phyloP scores from a whole-genome alignment of 1,140 invertebrate genomes.

The Philopotamus ludificatus region DNA sequence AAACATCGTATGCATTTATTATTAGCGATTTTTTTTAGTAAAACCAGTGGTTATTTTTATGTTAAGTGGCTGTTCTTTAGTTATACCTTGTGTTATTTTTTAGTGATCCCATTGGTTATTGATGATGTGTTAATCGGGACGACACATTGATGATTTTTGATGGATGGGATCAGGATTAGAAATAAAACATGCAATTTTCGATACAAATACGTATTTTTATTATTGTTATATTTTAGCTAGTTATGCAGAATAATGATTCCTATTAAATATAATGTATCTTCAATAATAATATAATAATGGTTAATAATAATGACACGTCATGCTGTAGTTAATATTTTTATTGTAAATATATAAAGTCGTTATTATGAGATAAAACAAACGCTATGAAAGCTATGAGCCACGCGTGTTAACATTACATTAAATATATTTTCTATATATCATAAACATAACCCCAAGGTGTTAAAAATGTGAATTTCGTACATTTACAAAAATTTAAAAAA shows the following conservation, averaged over 20 bases:
- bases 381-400: slow-evolving; percentile 38
- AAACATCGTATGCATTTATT: too few species aligned
- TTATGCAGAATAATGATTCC: slow-evolving; percentile 61
- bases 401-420: slow-evolving; percentile 29
- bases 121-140: neutral
- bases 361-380: slow-evolving; percentile 42
- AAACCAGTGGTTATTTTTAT: too few species aligned
- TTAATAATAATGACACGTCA: slow-evolving; percentile 41
- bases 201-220: slow-evolving; percentile 56
- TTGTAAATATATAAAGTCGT: slow-evolving; percentile 42
- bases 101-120: too few species aligned
- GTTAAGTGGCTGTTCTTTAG: too few species aligned
- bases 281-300: slow-evolving; percentile 42
- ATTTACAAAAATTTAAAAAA: neutral
- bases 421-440: slow-evolving; percentile 17
- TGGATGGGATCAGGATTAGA: slow-evolving; percentile 20
- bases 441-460: slow-evolving; percentile 31
- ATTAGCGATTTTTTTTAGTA: too few species aligned
- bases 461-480: slow-evolving; percentile 9
- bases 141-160: neutral
- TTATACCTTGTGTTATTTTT: too few species aligned
- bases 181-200: slow-evolving; percentile 50
- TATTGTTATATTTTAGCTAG: slow-evolving; percentile 59
- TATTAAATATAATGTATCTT: slow-evolving; percentile 57
- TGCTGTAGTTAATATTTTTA: slow-evolving; percentile 42